A percentile compares a stretch with the other conserved stretches of the same genome.
Evolutionary conservation across 2,113 vertebrate species (phyloP).

Genomic region (Myiozetetes cayanensis): DNA sequence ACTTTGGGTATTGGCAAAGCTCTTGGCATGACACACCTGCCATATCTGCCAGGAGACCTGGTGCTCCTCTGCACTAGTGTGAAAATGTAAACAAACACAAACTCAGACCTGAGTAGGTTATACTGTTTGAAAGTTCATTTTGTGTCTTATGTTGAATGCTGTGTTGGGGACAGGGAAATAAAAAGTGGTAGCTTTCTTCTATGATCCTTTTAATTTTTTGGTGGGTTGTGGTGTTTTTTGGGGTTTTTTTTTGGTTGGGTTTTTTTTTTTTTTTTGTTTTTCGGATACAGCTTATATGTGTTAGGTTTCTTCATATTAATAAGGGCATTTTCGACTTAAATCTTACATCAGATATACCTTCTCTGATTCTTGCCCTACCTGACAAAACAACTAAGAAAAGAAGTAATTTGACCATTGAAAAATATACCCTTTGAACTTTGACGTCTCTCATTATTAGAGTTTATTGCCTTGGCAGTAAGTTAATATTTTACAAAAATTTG

Average conservation of each 20-base stretch:
- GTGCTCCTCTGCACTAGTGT: background rate
- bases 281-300: background rate
- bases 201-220: background rate
- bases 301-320: background rate
- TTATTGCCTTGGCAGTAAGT: background rate
- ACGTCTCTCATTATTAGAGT: background rate
- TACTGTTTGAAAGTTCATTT: background rate
- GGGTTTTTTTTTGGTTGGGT: no score
- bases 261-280: no score
- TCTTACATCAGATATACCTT: background rate
- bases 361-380: background rate
- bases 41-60: background rate
- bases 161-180: background rate
- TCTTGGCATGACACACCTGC: rapidly evolving
- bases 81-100: background rate
- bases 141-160: background rate
- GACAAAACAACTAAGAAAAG: background rate
- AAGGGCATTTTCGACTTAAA: background rate
- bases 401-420: background rate
- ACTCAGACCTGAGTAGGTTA: background rate
- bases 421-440: background rate
- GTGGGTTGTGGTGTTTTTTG: no score
- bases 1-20: background rate
- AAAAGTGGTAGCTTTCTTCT: background rate
- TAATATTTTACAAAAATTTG: background rate